These are phyloP conservation scores for Sceloporus undulatus DNA, from an alignment of 2,113 vertebrate species.

Conservation along the genomic window DNA sequence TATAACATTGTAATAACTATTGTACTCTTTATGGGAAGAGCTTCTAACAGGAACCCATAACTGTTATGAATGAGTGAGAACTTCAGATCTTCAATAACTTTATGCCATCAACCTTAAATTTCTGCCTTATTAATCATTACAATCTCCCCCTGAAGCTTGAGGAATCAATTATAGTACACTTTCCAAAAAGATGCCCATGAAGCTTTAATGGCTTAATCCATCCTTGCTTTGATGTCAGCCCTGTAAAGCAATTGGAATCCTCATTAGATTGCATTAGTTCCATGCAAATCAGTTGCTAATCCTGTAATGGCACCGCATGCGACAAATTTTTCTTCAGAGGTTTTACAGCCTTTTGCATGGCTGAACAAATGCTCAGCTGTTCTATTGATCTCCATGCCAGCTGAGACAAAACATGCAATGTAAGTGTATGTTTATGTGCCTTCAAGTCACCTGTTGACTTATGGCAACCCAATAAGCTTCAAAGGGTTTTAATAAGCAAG, in stretches of 20 bases:
- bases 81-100: not conserved
- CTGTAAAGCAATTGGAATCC: slow-evolving; percentile 54
- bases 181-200: slow-evolving; percentile 57
- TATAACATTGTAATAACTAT: not conserved
- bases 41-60: not conserved
- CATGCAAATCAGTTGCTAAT: slow-evolving; percentile 43
- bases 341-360: not conserved
- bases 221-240: slow-evolving; percentile 53
- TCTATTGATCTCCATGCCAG: not conserved
- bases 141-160: slow-evolving; percentile 26
- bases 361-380: not conserved
- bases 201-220: slow-evolving; percentile 55
- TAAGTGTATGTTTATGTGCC: too few species aligned
- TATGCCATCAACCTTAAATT: slow-evolving; percentile 36
- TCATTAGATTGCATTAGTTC: slow-evolving; percentile 56
- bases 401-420: not conserved
- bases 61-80: not conserved
- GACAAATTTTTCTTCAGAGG: not conserved
- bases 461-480: too few species aligned
- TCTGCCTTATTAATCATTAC: slow-evolving; percentile 38
- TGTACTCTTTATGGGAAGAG: not conserved
- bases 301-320: slow-evolving; percentile 20
- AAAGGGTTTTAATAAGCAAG: too few species aligned
- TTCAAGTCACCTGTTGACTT: too few species aligned
- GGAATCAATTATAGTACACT: slow-evolving; percentile 64